Percentiles rank a stretch among this genome's conserved stretches.
phyloP scores from a whole-genome alignment of 30 jellyfish, hydroid and myxozoan species.

The Pelagia noctiluca region DNA sequence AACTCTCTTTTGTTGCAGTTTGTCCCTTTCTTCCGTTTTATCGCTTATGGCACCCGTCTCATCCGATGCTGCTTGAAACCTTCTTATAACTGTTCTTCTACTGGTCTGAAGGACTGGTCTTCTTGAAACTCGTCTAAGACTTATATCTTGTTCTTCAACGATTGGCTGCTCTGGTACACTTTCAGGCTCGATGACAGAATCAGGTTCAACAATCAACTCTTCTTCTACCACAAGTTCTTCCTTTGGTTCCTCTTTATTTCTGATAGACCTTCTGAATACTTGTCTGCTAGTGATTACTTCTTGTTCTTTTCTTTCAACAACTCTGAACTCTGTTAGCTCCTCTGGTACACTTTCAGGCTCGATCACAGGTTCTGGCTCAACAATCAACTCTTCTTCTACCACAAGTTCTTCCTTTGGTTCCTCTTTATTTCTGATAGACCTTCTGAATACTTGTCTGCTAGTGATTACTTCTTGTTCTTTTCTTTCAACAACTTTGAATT shows the following conservation, averaged over 20 bases:
- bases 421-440: too few relatives aligned
- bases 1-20: not conserved
- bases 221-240: not conserved
- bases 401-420: not conserved
- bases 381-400: not conserved
- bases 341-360: conserved; percentile 1
- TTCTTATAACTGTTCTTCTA: conserved; percentile 37
- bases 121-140: conserved; percentile 34
- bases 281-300: not conserved
- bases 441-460: too few relatives aligned
- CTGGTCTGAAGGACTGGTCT: conserved; percentile 54
- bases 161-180: not conserved
- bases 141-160: not conserved
- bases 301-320: not conserved
- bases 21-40: conserved; percentile 35
- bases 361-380: too few relatives aligned
- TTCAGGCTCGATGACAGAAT: not conserved
- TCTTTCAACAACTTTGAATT: too few relatives aligned
- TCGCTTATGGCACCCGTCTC: conserved; percentile 35
- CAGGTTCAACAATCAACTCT: not conserved
- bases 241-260: not conserved
- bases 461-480: too few relatives aligned
- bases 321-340: not conserved
- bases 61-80: conserved; percentile 46
- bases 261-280: not conserved